Evolutionary conservation across 1,140 invertebrate species (phyloP).

Genomic region (Cyclina sinensis): DNA sequence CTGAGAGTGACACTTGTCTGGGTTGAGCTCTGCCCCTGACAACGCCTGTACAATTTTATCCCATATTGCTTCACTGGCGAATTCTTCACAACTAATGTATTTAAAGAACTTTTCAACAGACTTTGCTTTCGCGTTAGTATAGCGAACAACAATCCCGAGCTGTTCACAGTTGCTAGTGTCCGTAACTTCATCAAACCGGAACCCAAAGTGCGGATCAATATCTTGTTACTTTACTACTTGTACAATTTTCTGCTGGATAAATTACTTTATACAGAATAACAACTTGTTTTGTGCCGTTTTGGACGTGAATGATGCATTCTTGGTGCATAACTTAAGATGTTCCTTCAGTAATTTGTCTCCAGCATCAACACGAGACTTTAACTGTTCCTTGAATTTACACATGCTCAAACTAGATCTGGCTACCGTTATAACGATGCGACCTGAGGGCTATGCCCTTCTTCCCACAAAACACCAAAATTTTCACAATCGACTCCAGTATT

Average conservation of each 20-base stretch:
- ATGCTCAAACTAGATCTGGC: constrained; percentile 49
- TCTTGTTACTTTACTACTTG: constrained; percentile 57
- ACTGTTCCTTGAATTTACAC: constrained; percentile 70
- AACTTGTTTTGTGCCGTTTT: constrained; percentile 71
- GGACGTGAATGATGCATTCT: constrained; percentile 68
- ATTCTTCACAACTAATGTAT: constrained; percentile 68
- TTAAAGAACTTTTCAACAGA: constrained; percentile 62
- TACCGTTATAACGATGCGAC: constrained; percentile 58
- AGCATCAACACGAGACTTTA: constrained; percentile 62
- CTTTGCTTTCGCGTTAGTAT: constrained; percentile 31
- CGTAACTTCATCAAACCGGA: constrained; percentile 67
- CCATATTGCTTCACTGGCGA: constrained; percentile 59
- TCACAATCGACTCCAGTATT: too few relatives aligned
- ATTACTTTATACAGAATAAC: constrained; percentile 56
- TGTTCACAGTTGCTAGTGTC: constrained; percentile 70
- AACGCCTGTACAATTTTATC: constrained; percentile 55
- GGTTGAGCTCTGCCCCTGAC: constrained; percentile 43
- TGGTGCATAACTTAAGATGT: constrained; percentile 63
- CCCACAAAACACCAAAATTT: constrained; percentile 69
- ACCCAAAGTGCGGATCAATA: constrained; percentile 62
- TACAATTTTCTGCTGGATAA: constrained; percentile 63
- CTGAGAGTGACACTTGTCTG: constrained; percentile 61
- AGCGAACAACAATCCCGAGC: constrained; percentile 65
- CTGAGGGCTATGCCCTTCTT: constrained; percentile 61
- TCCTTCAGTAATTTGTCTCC: constrained; percentile 59